phyloP scores from a whole-genome alignment of 2,888 invertebrate genomes.

The Dicyrtoma fusca region DNA sequence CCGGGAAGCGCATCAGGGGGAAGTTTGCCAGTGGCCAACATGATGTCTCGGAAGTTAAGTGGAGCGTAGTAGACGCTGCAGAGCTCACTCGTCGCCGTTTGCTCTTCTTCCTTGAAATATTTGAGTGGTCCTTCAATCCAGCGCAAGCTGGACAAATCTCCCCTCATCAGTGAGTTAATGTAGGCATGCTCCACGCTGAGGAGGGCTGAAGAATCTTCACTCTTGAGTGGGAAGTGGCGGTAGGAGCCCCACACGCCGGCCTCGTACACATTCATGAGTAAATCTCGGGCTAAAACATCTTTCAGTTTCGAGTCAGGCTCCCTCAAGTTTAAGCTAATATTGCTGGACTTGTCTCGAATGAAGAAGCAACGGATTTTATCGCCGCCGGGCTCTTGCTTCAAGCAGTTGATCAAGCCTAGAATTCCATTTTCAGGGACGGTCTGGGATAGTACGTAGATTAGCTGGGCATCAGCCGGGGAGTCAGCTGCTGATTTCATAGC shows the following conservation, averaged over 20 bases:
- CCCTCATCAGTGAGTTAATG: conserved; percentile 87
- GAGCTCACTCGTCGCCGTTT: conserved; percentile 64
- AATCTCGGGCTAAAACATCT: conserved; percentile 65
- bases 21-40: conserved; percentile 88
- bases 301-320: conserved; percentile 68
- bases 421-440: conserved; percentile 74
- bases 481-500: conserved; percentile 69
- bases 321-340: conserved; percentile 66
- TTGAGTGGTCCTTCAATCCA: conserved; percentile 89
- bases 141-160: conserved; percentile 87
- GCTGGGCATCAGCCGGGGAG: conserved; percentile 33
- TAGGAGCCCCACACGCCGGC: conserved; percentile 82
- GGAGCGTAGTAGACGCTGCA: conserved; percentile 92
- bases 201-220: conserved; percentile 59
- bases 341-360: conserved; percentile 68
- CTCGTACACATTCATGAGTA: conserved; percentile 82
- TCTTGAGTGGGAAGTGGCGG: conserved; percentile 70
- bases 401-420: conserved; percentile 86
- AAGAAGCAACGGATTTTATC: conserved; percentile 69
- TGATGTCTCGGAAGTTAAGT: conserved; percentile 96
- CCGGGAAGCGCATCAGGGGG: conserved; percentile 96
- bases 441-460: conserved; percentile 70
- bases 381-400: conserved; percentile 86
- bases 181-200: conserved; percentile 83
- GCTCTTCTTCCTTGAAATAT: conserved; percentile 63